Conservation (phyloP, 2,888 invertebrate species). For the Orchesella flavescens region DNA sequence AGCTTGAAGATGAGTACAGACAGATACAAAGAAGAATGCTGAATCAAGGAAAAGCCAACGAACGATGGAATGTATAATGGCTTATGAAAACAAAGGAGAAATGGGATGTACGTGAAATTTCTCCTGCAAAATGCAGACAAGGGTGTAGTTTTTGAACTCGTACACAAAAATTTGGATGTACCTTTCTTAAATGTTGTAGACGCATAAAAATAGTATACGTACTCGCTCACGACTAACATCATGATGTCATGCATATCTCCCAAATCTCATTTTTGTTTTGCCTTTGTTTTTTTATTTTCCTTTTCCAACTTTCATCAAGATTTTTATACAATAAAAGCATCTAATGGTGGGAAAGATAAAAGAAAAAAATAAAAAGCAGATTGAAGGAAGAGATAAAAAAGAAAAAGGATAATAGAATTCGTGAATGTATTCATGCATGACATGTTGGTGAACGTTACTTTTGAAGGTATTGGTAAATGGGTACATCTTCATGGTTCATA, state of each 20-base stretch:
- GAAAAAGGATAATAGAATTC: background rate
- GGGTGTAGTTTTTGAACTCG: no score
- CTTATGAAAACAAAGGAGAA: background rate
- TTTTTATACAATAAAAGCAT: background rate
- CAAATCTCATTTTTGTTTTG: background rate
- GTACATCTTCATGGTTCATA: background rate
- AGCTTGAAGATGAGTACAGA: background rate
- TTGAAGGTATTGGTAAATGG: no score
- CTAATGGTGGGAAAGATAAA: background rate
- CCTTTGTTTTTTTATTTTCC: background rate
- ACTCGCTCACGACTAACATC: no score
- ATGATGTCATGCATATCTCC: no score
- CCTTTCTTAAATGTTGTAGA: no score
- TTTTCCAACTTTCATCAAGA: conserved; percentile 1
- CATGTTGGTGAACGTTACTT: background rate
- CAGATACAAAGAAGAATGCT: background rate
- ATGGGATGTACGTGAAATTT: background rate
- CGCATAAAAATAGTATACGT: no score
- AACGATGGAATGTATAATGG: background rate
- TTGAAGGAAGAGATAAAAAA: background rate
- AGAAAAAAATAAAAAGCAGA: background rate
- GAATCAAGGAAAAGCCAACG: background rate
- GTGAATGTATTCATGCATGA: conserved; percentile 30
- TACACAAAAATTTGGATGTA: no score
- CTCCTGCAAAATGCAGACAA: background rate